phyloP scores from a whole-genome alignment of 2,888 invertebrate species.

The Idaea biselata region DNA sequence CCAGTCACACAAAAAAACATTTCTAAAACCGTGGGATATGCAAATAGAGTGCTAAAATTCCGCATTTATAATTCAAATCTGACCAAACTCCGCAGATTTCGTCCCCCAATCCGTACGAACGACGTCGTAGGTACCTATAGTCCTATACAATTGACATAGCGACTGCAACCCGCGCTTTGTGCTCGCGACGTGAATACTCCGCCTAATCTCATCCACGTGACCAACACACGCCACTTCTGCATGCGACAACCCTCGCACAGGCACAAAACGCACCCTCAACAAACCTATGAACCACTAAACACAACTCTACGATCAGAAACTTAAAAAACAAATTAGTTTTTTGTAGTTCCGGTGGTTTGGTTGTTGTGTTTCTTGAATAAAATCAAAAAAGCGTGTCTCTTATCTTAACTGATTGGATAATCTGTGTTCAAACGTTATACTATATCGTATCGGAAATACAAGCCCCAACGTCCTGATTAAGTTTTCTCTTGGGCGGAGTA shows the following conservation, averaged over 20 bases:
- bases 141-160: slow-evolving; percentile 64
- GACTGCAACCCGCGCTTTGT: slow-evolving; percentile 58
- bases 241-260: slow-evolving; percentile 62
- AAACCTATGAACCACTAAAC: slow-evolving; percentile 34
- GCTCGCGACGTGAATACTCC: slow-evolving; percentile 70
- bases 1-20: slow-evolving; percentile 16
- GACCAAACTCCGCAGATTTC: slow-evolving; percentile 74
- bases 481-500: slow-evolving; percentile 68
- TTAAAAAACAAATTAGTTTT: slow-evolving; percentile 44
- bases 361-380: slow-evolving; percentile 34
- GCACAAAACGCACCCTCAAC: slow-evolving; percentile 48
- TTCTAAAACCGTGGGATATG: slow-evolving; percentile 70
- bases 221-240: slow-evolving; percentile 70
- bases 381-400: slow-evolving; percentile 75
- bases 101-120: slow-evolving; percentile 63
- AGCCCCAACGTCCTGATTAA: slow-evolving; percentile 72
- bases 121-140: neutral
- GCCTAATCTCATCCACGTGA: slow-evolving; percentile 75
- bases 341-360: slow-evolving; percentile 49
- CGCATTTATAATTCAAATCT: slow-evolving; percentile 77
- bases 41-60: slow-evolving; percentile 67
- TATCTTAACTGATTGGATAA: slow-evolving; percentile 81
- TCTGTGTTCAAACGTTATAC: slow-evolving; percentile 77
- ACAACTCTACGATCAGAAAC: slow-evolving; percentile 36
- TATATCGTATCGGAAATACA: slow-evolving; percentile 77